Percentiles rank a stretch among this genome's conserved stretches.
phyloP scores from a whole-genome alignment of 2,113 vertebrate genomes.

The Prunella himalayana region DNA sequence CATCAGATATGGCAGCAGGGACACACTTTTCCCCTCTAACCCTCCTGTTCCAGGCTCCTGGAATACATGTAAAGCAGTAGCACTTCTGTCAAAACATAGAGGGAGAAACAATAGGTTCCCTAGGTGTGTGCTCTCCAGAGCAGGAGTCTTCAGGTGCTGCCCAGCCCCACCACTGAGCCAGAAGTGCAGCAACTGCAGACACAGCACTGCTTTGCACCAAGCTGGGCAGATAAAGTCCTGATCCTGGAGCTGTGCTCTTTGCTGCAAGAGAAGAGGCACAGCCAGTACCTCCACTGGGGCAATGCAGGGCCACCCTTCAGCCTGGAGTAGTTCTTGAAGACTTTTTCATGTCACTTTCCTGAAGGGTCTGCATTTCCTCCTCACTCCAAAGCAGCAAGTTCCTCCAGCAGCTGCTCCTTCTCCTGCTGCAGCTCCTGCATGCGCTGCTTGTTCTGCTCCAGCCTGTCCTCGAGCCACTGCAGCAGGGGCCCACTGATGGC shows the following conservation, averaged over 20 bases:
- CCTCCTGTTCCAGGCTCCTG: not conserved
- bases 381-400: conserved; percentile 81
- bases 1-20: not conserved
- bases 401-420: conserved; percentile 85
- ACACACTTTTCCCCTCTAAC: not conserved
- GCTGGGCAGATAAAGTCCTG: not conserved
- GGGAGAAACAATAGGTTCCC: not conserved
- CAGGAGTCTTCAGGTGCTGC: not conserved
- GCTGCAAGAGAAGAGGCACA: not conserved
- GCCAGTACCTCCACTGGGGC: not conserved
- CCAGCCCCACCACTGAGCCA: not conserved
- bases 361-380: not conserved
- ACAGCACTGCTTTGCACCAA: not conserved
- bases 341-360: not conserved
- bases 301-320: not conserved
- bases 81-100: not conserved
- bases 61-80: not conserved
- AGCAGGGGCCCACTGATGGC: conserved; percentile 94
- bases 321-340: not conserved
- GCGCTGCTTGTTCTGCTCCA: conserved; percentile 91
- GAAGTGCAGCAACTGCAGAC: not conserved
- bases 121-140: not conserved
- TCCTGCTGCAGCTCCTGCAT: conserved; percentile 85
- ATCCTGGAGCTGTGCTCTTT: not conserved
- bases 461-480: conserved; percentile 95